Evolutionary conservation across 2,888 invertebrate genomes (phyloP).

Genomic region (Ethmia dodecea): DNA sequence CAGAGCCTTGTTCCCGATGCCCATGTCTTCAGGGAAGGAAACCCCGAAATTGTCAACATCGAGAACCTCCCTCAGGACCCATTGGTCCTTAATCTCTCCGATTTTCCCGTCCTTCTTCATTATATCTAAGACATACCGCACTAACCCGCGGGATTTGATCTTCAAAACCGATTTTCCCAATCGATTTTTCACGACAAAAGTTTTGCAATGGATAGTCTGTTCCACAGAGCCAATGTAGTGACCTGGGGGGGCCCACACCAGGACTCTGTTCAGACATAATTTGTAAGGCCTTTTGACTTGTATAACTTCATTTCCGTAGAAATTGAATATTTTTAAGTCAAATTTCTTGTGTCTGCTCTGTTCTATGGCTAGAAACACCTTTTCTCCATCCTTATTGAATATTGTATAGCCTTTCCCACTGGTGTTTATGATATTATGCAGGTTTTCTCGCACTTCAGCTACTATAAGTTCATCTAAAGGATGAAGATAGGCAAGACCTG

Average conservation of each 20-base stretch:
- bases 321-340: conserved; percentile 42
- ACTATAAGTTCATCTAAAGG: conserved; percentile 40
- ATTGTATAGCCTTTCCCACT: conserved; percentile 38
- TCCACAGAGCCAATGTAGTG: conserved; percentile 41
- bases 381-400: conserved; percentile 42
- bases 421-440: conserved; percentile 38
- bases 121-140: conserved; percentile 26
- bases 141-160: conserved; percentile 23
- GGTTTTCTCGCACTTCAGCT: conserved; percentile 30
- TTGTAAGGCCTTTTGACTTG: conserved; percentile 29
- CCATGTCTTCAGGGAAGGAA: conserved; percentile 35
- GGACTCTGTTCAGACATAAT: conserved; percentile 26
- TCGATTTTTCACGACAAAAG: conserved; percentile 32
- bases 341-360: conserved; percentile 25
- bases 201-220: conserved; percentile 21
- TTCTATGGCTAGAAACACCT: conserved; percentile 45
- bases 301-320: conserved; percentile 53
- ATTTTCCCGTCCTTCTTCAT: conserved; percentile 22
- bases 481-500: conserved; percentile 43
- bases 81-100: conserved; percentile 32
- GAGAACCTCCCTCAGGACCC: conserved; percentile 11
- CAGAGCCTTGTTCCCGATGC: conserved; percentile 35
- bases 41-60: conserved; percentile 29
- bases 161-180: conserved; percentile 24
- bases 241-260: conserved; percentile 47